Percentiles rank a stretch among this genome's conserved stretches.
These are phyloP conservation scores for Apamea crenata DNA, from an alignment of 2,888 invertebrate genomes.

Conservation along the genomic window DNA sequence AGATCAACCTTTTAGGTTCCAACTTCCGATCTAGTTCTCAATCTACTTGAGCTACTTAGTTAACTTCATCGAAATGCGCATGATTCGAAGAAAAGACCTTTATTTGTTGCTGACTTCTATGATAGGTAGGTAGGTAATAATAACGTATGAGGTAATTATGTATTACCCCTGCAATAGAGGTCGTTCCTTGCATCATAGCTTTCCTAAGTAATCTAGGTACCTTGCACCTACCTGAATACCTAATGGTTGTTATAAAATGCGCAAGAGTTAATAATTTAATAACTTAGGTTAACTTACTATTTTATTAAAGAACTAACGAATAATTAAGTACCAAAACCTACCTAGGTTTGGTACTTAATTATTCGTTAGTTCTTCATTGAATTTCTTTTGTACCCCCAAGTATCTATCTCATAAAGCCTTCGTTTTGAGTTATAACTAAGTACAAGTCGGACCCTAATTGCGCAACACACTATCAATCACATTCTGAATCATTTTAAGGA, in stretches of 20 bases:
- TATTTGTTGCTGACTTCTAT: not conserved
- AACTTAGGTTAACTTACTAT: no score
- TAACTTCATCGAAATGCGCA: not conserved
- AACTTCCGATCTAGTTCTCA: slow-evolving; percentile 37
- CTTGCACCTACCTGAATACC: not conserved
- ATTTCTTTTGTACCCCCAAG: not conserved
- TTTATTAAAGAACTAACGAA: no score
- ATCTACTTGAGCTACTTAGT: not conserved
- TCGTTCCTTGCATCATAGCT: slow-evolving; percentile 2
- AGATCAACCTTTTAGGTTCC: slow-evolving; percentile 13
- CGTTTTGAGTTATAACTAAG: not conserved
- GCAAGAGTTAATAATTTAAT: not conserved
- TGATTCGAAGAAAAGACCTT: not conserved
- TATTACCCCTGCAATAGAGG: not conserved
- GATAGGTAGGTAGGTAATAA: not conserved
- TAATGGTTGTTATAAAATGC: not conserved
- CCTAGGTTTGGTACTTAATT: not conserved
- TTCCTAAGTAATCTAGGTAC: not conserved
- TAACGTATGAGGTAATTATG: no score
- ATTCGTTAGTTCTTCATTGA: not conserved
- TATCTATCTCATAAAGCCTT: not conserved
- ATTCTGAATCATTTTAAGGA: no score
- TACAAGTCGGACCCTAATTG: no score
- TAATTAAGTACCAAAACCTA: no score
- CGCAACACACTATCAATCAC: no score